A percentile compares a stretch with the other conserved stretches of the same genome.
Conservation (phyloP, 1,140 invertebrate genomes). For the Drosophila equinoxialis region DNA sequence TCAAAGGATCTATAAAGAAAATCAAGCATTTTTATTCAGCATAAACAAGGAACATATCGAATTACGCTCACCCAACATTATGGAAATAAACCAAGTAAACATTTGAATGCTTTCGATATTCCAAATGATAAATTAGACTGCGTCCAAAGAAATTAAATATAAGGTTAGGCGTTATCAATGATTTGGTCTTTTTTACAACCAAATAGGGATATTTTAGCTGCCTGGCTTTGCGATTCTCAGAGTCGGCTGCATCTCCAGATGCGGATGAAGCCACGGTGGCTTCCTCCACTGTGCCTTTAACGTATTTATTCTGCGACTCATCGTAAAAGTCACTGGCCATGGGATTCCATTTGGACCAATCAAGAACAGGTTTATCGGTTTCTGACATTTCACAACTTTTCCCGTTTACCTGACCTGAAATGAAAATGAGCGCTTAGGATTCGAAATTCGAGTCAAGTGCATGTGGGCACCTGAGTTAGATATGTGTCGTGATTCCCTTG, state of each 20-base stretch:
- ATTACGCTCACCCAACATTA: conserved; percentile 44
- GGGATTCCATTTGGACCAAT: conserved; percentile 52
- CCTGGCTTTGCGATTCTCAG: background rate
- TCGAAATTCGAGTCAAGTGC: background rate
- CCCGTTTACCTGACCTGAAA: background rate
- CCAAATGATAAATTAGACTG: conserved; percentile 28
- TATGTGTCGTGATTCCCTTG: background rate
- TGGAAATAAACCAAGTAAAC: conserved; percentile 49
- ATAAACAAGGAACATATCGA: background rate
- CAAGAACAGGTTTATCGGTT: background rate
- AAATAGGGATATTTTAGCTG: conserved; percentile 48
- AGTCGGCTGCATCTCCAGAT: background rate
- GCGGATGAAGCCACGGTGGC: background rate
- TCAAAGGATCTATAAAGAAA: conserved; percentile 41
- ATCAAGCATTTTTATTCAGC: background rate
- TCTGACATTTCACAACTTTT: background rate
- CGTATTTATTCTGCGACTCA: conserved; percentile 30
- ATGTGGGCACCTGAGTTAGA: background rate
- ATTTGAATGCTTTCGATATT: conserved; percentile 22
- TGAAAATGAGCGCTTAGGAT: background rate
- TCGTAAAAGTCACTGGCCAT: conserved; percentile 46
- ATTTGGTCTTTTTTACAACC: conserved; percentile 37
- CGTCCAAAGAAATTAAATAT: conserved; percentile 46
- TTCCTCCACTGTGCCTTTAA: background rate
- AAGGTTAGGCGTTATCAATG: conserved; percentile 8